Evolutionary conservation across 2,888 invertebrate genomes (phyloP).

Genomic region (Incurvaria masculella): DNA sequence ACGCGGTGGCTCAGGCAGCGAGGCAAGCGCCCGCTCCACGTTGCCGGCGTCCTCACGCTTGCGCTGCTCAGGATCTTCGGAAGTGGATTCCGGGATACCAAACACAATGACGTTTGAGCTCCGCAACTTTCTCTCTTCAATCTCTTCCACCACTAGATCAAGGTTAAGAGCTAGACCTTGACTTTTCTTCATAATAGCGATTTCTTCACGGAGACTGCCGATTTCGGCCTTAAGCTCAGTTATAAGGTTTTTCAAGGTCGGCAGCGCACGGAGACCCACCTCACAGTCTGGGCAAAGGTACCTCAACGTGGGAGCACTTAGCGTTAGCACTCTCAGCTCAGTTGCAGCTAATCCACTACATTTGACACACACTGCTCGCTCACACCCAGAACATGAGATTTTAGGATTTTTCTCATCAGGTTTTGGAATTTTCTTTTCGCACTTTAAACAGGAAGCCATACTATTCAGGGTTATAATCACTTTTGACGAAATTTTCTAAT

Average conservation of each 20-base stretch:
- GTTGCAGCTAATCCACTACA: neutral
- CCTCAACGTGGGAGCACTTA: neutral
- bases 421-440: neutral
- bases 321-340: neutral
- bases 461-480: neutral
- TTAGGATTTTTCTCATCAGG: neutral
- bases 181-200: neutral
- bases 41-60: neutral
- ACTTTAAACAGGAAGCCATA: neutral
- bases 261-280: neutral
- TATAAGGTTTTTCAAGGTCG: neutral
- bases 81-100: neutral
- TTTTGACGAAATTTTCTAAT: too few relatives aligned
- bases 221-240: neutral
- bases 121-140: neutral
- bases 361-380: neutral
- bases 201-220: neutral
- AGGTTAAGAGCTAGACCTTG: neutral
- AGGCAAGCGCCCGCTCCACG: neutral
- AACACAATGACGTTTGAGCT: neutral
- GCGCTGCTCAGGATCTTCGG: neutral
- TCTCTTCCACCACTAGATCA: neutral
- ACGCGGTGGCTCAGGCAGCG: neutral
- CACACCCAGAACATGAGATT: neutral
- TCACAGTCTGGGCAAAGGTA: neutral